phyloP scores from a whole-genome alignment of 2,113 vertebrate species.

The Seriola dumerili region DNA sequence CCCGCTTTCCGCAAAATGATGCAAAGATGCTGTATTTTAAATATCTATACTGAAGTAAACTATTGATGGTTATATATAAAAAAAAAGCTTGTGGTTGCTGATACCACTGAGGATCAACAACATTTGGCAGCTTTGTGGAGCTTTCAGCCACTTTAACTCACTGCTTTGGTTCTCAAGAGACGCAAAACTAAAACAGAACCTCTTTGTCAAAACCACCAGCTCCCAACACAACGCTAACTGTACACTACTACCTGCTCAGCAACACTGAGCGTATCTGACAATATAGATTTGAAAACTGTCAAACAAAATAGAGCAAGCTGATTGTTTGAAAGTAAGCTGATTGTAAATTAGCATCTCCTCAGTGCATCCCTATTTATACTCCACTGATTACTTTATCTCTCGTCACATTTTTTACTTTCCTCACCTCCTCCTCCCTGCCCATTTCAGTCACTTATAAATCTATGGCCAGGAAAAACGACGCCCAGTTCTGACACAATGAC shows the following conservation, averaged over 20 bases:
- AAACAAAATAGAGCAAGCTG: background rate
- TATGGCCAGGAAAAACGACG: slow-evolving; percentile 52
- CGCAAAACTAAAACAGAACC: no score
- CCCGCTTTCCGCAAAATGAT: background rate
- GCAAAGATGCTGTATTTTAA: background rate
- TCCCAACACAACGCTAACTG: no score
- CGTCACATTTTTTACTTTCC: background rate
- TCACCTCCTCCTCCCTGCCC: background rate
- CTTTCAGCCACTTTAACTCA: background rate
- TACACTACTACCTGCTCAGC: background rate
- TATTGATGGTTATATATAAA: background rate
- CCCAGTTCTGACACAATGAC: slow-evolving; percentile 76
- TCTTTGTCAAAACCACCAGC: no score
- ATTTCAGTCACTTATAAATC: slow-evolving; percentile 33
- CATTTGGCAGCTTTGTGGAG: background rate
- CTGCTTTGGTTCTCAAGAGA: no score
- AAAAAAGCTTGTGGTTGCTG: no score
- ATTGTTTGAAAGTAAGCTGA: slow-evolving; percentile 18
- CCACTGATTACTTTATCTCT: slow-evolving; percentile 29
- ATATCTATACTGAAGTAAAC: background rate
- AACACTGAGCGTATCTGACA: background rate
- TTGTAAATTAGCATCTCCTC: slow-evolving; percentile 15
- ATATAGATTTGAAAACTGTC: background rate
- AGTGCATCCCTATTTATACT: slow-evolving; percentile 25
- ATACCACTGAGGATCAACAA: background rate